Evolutionary conservation across 2,888 invertebrate genomes (phyloP).

Genomic region (Thereva unica): DNA sequence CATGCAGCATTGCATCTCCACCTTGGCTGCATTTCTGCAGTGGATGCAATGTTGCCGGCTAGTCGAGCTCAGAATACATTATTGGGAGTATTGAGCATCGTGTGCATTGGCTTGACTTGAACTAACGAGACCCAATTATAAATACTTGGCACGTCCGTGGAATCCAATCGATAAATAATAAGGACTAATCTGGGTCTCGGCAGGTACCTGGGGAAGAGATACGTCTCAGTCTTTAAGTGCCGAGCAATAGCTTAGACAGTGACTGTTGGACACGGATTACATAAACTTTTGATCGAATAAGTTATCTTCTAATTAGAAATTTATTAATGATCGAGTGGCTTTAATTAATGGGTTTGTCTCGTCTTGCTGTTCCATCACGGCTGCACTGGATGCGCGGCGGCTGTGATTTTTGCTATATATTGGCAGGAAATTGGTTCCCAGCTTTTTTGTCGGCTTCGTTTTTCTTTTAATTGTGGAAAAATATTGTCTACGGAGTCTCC

Average conservation of each 20-base stretch:
- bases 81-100: background rate
- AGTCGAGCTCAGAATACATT: conserved; percentile 18
- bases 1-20: too few species aligned
- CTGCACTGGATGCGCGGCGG: conserved; percentile 12
- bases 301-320: conserved; percentile 48
- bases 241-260: background rate
- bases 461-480: conserved; percentile 1
- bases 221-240: background rate
- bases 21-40: too few species aligned
- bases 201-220: background rate
- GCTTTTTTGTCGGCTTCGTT: conserved; percentile 28
- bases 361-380: conserved; percentile 21
- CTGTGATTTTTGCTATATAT: conserved; percentile 29
- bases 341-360: conserved; percentile 45
- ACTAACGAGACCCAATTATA: conserved; percentile 42
- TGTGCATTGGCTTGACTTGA: conserved; percentile 8
- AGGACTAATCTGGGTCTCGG: conserved; percentile 30
- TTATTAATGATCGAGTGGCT: conserved; percentile 47
- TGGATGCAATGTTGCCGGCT: too few species aligned
- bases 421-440: conserved; percentile 42
- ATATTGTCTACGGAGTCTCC: too few species aligned
- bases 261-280: conserved; percentile 7
- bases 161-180: conserved; percentile 54
- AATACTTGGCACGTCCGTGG: conserved; percentile 46
- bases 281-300: conserved; percentile 38